phyloP scores from a whole-genome alignment of 2,888 invertebrate genomes.

The Choristoneura rosaceana region DNA sequence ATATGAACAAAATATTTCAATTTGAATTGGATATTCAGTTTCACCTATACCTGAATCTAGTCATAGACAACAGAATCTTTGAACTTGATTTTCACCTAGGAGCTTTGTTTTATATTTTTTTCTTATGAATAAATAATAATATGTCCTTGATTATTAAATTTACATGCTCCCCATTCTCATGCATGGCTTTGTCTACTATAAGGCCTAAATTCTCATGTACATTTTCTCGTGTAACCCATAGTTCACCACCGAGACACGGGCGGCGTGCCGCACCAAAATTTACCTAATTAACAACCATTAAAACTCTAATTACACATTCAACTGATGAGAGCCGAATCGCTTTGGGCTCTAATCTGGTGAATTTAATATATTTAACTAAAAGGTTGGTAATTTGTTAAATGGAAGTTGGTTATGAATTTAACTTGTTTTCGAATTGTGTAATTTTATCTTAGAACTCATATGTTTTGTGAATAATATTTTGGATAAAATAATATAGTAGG shows the following conservation, averaged over 20 bases:
- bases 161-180: too few species aligned
- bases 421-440: constrained; percentile 1
- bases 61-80: too few species aligned
- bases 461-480: not conserved
- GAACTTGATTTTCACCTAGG: too few species aligned
- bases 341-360: constrained; percentile 21
- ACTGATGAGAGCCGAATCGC: constrained; percentile 30
- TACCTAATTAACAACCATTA: constrained; percentile 57
- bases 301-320: constrained; percentile 48
- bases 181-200: not conserved
- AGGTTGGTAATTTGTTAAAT: constrained; percentile 31
- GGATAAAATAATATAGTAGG: too few species aligned
- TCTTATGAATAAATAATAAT: too few species aligned
- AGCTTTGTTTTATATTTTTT: too few species aligned
- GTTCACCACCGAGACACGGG: constrained; percentile 21
- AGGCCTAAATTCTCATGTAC: constrained; percentile 8
- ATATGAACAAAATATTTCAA: too few species aligned
- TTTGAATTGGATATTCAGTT: too few species aligned
- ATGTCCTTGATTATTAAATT: too few species aligned
- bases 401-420: constrained; percentile 23
- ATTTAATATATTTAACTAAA: constrained; percentile 31
- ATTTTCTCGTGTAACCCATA: constrained; percentile 44
- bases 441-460: not conserved
- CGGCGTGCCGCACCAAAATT: constrained; percentile 52
- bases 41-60: too few species aligned